Percentiles rank a stretch among this genome's conserved stretches.
phyloP scores from a whole-genome alignment of 2,113 vertebrate species.

The Gambusia holbrooki region DNA sequence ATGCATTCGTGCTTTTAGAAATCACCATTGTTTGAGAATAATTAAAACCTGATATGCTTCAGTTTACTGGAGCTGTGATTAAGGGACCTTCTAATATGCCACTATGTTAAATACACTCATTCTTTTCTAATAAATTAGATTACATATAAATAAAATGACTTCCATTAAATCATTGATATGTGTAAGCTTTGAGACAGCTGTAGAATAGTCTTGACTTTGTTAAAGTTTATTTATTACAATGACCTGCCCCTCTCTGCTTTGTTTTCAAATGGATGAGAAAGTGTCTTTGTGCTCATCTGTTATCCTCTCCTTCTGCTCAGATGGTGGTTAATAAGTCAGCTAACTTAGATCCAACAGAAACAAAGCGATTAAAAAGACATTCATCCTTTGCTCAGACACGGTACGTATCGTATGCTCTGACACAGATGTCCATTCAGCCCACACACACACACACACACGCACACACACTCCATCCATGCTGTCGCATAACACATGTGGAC shows the following conservation, averaged over 20 bases:
- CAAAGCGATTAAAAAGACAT: slow-evolving; percentile 69
- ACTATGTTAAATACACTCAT: background rate
- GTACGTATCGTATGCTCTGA: slow-evolving; percentile 29
- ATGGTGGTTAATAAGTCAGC: slow-evolving; percentile 60
- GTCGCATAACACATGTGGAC: slow-evolving; percentile 25
- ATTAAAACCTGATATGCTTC: slow-evolving; percentile 5
- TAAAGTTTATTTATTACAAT: slow-evolving; percentile 59
- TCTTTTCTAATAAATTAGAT: slow-evolving; percentile 22
- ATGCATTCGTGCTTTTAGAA: background rate
- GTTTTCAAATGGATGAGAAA: slow-evolving; percentile 54
- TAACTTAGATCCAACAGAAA: slow-evolving; percentile 69
- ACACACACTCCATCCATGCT: slow-evolving; percentile 11
- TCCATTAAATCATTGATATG: slow-evolving; percentile 16
- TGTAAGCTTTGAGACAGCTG: slow-evolving; percentile 24
- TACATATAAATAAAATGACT: slow-evolving; percentile 15
- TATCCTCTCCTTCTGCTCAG: slow-evolving; percentile 32
- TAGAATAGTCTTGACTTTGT: slow-evolving; percentile 3
- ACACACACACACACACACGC: background rate
- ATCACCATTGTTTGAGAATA: background rate
- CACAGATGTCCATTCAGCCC: slow-evolving; percentile 47
- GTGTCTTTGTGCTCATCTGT: slow-evolving; percentile 54
- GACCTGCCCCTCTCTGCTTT: slow-evolving; percentile 45
- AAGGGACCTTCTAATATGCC: background rate
- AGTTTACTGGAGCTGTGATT: slow-evolving; percentile 1
- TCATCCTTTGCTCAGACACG: slow-evolving; percentile 48